Evolutionary conservation across 1,140 invertebrate species (phyloP).

Genomic region (Hyles euphorbiae): DNA sequence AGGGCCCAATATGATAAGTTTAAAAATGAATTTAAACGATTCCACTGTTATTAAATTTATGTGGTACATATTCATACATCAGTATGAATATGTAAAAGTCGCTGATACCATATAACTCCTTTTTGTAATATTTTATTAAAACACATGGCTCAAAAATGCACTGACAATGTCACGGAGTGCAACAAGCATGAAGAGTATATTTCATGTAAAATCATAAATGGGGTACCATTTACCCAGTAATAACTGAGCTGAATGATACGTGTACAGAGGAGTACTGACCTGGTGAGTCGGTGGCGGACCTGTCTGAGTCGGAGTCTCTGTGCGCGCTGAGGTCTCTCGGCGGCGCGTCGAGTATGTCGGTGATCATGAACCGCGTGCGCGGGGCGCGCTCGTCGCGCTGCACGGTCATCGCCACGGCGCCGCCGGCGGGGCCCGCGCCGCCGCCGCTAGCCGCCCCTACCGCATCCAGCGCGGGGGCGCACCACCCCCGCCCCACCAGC

Average conservation of each 20-base stretch:
- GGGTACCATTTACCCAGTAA: too few relatives aligned
- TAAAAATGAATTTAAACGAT: too few relatives aligned
- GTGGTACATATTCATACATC: too few relatives aligned
- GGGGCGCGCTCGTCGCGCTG: conserved; percentile 77
- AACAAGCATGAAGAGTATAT: too few relatives aligned
- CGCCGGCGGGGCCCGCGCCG: conserved; percentile 47
- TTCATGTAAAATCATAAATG: too few relatives aligned
- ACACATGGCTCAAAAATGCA: too few relatives aligned
- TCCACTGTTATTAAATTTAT: too few relatives aligned
- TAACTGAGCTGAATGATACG: not conserved
- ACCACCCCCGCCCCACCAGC: conserved; percentile 39
- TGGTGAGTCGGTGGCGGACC: conserved; percentile 63
- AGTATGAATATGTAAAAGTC: too few relatives aligned
- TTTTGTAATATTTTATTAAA: too few relatives aligned
- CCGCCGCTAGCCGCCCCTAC: conserved; percentile 45
- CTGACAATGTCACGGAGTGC: too few relatives aligned
- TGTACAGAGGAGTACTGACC: conserved; percentile 25
- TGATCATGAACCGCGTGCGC: conserved; percentile 87
- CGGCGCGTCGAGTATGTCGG: conserved; percentile 82
- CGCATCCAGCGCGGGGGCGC: conserved; percentile 58
- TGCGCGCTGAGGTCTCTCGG: conserved; percentile 66
- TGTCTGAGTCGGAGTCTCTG: conserved; percentile 61
- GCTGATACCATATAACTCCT: too few relatives aligned
- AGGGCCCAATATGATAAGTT: too few relatives aligned
- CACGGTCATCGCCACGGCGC: conserved; percentile 67